Evolutionary conservation across 2,113 vertebrate genomes (phyloP).

Genomic region (Proterorhinus semilunaris): DNA sequence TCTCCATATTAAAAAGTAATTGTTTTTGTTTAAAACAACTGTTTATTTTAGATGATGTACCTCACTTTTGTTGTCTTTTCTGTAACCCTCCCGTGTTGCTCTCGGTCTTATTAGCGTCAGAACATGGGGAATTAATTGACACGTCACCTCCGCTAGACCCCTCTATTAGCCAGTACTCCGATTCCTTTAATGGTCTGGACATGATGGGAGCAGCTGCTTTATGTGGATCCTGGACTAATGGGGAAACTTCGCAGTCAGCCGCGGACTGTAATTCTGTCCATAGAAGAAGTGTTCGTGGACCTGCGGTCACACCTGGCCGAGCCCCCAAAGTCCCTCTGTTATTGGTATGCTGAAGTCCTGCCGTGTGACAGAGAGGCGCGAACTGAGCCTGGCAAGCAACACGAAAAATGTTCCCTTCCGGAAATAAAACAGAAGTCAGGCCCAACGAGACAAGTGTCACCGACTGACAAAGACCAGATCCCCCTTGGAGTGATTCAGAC

Average conservation of each 20-base stretch:
- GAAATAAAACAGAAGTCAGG: constrained; percentile 32
- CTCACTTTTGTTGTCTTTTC: constrained; percentile 1
- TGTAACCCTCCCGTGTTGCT: constrained; percentile 17
- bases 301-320: constrained; percentile 73
- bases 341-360: constrained; percentile 72
- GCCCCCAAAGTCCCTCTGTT: constrained; percentile 53
- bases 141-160: not conserved
- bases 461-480: constrained; percentile 46
- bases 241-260: constrained; percentile 23
- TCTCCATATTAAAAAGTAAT: too few relatives aligned
- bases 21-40: too few relatives aligned
- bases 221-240: constrained; percentile 29
- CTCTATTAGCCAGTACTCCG: not conserved
- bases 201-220: constrained; percentile 10
- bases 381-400: constrained; percentile 65
- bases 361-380: constrained; percentile 59
- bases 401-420: constrained; percentile 54
- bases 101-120: constrained; percentile 12
- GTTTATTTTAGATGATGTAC: too few relatives aligned
- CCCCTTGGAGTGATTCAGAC: constrained; percentile 22
- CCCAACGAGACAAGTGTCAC: constrained; percentile 70
- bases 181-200: not conserved
- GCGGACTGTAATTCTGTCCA: constrained; percentile 61
- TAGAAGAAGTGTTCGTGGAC: constrained; percentile 65
- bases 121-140: not conserved